Conservation (phyloP, 2,113 vertebrate genomes). For the Melanotaenia duboulayi region DNA sequence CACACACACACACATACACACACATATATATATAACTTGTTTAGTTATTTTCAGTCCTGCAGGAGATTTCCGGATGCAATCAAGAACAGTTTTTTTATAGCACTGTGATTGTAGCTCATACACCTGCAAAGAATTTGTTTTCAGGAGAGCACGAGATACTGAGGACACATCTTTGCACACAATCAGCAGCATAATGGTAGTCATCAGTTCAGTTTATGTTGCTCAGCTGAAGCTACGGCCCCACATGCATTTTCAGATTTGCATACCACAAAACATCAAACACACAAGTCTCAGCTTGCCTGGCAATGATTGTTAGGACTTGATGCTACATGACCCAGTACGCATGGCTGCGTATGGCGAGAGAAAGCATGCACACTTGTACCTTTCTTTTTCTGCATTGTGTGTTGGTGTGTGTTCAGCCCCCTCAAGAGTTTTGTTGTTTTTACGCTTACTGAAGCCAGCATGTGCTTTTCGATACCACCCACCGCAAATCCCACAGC, state of each 20-base stretch:
- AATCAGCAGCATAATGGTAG: not conserved
- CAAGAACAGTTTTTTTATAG: constrained; percentile 25
- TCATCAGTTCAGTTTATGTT: constrained; percentile 15
- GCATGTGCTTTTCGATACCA: constrained; percentile 60
- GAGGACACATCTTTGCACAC: not conserved
- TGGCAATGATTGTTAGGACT: constrained; percentile 31
- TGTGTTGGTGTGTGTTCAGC: not conserved
- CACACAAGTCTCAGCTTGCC: constrained; percentile 49
- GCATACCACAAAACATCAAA: not conserved
- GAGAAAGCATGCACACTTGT: not conserved
- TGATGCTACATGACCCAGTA: constrained; percentile 41
- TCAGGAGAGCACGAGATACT: constrained; percentile 20
- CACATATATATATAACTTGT: not conserved
- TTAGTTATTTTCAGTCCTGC: constrained; percentile 4
- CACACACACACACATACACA: not conserved
- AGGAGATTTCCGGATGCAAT: constrained; percentile 17
- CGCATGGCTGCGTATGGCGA: constrained; percentile 38
- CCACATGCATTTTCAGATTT: constrained; percentile 2
- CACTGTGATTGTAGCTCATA: constrained; percentile 1
- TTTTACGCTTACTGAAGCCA: constrained; percentile 46
- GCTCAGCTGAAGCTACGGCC: constrained; percentile 20
- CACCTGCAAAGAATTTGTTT: constrained; percentile 43
- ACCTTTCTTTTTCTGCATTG: not conserved
- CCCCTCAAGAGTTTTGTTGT: constrained; percentile 2
- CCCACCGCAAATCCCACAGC: constrained; percentile 50